phyloP scores from a whole-genome alignment of 1,140 invertebrate species.

The Chrysomallon squamiferum region DNA sequence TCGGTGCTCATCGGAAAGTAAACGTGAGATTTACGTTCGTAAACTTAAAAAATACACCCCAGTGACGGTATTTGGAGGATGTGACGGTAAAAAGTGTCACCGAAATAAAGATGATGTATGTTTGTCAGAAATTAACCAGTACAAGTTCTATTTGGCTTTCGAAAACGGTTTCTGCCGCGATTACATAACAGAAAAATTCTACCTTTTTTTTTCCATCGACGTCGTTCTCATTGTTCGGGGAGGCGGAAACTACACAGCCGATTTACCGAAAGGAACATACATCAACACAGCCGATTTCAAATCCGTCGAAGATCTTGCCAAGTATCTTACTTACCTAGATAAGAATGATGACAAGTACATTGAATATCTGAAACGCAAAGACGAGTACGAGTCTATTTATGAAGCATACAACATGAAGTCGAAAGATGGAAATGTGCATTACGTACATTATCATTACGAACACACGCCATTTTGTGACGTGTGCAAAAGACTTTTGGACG shows the following conservation, averaged over 20 bases:
- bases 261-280: conserved; percentile 4
- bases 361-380: neutral
- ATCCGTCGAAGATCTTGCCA: neutral
- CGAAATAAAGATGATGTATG: neutral
- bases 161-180: conserved; percentile 26
- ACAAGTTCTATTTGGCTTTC: conserved; percentile 32
- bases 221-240: conserved; percentile 7
- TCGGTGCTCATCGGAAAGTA: conserved; percentile 64
- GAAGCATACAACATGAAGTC: conserved; percentile 8
- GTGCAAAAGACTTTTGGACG: conserved; percentile 11
- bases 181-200: conserved; percentile 37
- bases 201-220: conserved; percentile 4
- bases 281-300: conserved; percentile 12
- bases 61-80: conserved; percentile 71
- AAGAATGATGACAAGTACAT: neutral
- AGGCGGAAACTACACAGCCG: conserved; percentile 1
- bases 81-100: conserved; percentile 42
- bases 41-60: conserved; percentile 61
- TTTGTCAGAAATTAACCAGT: conserved; percentile 7
- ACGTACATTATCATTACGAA: conserved; percentile 10
- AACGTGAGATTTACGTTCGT: conserved; percentile 65
- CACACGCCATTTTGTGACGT: conserved; percentile 10
- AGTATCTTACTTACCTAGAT: neutral
- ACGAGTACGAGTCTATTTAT: conserved; percentile 11
- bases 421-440: neutral